These are phyloP conservation scores for Damaliscus lunatus DNA, from an alignment of 2,113 vertebrate species.

Conservation along the genomic window DNA sequence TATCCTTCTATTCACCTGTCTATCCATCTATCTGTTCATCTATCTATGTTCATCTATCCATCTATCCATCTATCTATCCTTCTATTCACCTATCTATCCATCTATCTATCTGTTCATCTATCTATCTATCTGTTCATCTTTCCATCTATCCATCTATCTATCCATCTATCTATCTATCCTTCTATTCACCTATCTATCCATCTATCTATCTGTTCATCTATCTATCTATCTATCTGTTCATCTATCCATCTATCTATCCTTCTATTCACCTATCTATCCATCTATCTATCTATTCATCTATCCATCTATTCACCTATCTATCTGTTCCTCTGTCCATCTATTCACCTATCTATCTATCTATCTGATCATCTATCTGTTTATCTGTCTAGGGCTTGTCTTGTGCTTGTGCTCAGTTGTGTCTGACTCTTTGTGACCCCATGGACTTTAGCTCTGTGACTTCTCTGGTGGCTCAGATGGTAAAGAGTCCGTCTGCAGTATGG, in stretches of 20 bases:
- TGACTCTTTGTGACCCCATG: background rate
- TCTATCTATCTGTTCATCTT: no score
- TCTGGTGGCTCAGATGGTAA: background rate
- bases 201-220: no score
- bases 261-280: rapidly evolving
- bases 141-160: no score
- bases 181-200: rapidly evolving
- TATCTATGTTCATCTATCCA: rapidly evolving
- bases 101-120: no score
- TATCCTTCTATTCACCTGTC: no score
- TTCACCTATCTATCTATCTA: no score
- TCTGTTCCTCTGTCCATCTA: no score
- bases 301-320: background rate
- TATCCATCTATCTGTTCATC: no score
- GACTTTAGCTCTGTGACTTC: background rate
- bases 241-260: rapidly evolving
- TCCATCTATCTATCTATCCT: no score
- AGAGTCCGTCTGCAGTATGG: background rate
- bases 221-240: rapidly evolving
- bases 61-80: rapidly evolving
- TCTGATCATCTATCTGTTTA: background rate
- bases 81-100: rapidly evolving
- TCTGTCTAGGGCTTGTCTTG: background rate
- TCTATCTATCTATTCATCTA: rapidly evolving
- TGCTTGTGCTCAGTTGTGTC: background rate